Evolutionary conservation across 2,113 vertebrate species (phyloP).

Genomic region (Phylloscopus trochilus): DNA sequence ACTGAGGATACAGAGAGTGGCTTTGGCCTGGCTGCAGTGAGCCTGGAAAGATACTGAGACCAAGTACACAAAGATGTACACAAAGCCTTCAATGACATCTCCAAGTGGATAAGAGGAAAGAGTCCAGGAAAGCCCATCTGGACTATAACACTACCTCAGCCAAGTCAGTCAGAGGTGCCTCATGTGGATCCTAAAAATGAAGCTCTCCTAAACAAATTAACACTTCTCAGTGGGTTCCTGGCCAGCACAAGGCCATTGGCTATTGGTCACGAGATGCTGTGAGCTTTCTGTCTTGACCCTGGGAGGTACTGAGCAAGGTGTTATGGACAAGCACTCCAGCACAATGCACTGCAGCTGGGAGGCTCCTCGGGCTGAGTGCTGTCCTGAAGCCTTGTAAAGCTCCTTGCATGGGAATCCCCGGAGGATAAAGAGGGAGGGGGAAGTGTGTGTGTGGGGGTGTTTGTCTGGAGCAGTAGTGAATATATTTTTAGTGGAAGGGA

Average conservation of each 20-base stretch:
- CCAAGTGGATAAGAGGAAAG: neutral
- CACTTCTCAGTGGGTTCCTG: neutral
- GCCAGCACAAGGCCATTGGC: neutral
- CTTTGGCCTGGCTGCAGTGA: neutral
- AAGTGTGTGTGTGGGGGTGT: neutral
- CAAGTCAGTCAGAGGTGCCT: neutral
- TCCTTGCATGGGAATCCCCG: conserved; percentile 23
- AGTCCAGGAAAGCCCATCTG: neutral
- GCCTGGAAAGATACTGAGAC: neutral
- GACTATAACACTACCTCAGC: neutral
- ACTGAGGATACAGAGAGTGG: neutral
- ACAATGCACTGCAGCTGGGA: neutral
- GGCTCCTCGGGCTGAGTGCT: neutral
- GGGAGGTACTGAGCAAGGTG: neutral
- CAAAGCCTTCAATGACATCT: neutral
- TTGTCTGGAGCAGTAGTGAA: conserved; percentile 25
- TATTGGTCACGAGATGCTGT: fast-evolving
- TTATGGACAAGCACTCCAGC: neutral
- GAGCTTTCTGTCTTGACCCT: neutral
- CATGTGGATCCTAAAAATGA: neutral
- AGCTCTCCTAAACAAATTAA: neutral
- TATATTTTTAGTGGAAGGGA: conserved; percentile 56
- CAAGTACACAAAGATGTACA: neutral
- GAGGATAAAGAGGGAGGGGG: conserved; percentile 21
- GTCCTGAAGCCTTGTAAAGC: neutral